Base-by-base conservation (phyloP, 2,888 invertebrate species). In the Drosophila pegasa region DNA sequence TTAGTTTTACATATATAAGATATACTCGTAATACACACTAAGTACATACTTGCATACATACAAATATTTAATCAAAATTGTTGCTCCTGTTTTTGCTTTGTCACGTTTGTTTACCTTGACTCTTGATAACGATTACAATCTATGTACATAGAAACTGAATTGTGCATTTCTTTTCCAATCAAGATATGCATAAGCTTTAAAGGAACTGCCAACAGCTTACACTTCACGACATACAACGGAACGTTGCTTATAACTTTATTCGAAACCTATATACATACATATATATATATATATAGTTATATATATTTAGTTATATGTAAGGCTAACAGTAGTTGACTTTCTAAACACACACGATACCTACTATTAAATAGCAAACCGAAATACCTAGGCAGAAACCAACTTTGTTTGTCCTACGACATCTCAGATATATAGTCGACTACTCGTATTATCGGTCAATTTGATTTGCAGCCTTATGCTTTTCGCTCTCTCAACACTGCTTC, bases 381-480 rank as follows among this genome's bases (percentile, higher is more conserved):
- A 66, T 68, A 51, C 47, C 38, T 62, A 58, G 55, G 43, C 56
- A 55, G 38, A 12, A 52, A 35, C 33, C 64, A 38, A 20, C 29
- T 45, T 40, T 52, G 29, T 52, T 65, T 65, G n/a, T 57, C 35
- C 51, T 52, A 33, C 16, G 43, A 40, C 27, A 33, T 31, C 43
- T 60, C 63, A 43, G 50, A 63, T 43, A 58, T 16, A 63, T 43
- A 58, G 18, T 37, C 20, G 22, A 47, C 18, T 8, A n/a, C 31
- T 27, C 18, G 18, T 33, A 33, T 27, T 54, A 51, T 64, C 29
- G 55, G 78, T 83, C 75, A 83, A 83, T 83, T 83, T 83, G 1
- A 57, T 80, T 83, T 86, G 80, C 83, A 71, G 63, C 75, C 81
- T 80, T 71, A 69, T 41, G 64, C 71, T 60, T 63, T 20, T 56